These are phyloP conservation scores for Rhagonycha fulva DNA, from an alignment of 2,888 invertebrate genomes.

Conservation along the genomic window DNA sequence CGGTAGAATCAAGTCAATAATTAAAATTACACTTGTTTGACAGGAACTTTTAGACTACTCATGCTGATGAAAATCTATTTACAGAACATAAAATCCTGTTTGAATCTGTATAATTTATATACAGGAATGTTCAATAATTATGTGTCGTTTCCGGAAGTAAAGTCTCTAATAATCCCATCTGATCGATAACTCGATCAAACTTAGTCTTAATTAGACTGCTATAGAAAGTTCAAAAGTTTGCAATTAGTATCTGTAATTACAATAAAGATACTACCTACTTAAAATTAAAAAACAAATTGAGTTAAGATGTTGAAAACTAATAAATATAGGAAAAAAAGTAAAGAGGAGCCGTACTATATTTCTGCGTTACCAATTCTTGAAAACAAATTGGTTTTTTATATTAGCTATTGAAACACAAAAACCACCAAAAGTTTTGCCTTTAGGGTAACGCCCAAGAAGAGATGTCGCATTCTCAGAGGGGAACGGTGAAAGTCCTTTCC, in stretches of 20 bases:
- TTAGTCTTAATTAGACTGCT: background rate
- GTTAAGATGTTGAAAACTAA: background rate
- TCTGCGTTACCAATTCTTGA: background rate
- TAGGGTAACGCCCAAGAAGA: slow-evolving; percentile 23
- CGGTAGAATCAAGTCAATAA: background rate
- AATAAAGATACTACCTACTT: background rate
- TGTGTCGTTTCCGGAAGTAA: background rate
- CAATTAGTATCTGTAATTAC: background rate
- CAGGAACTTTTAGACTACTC: background rate
- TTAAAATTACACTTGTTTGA: background rate
- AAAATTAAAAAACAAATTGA: no score
- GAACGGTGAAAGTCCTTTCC: slow-evolving; percentile 45
- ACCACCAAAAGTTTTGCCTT: background rate
- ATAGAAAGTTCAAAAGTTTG: background rate
- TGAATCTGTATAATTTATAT: background rate
- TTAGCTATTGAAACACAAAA: background rate
- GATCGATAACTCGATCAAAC: background rate
- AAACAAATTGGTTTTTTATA: background rate
- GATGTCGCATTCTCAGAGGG: slow-evolving; percentile 31
- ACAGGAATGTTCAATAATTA: background rate
- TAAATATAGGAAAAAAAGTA: background rate
- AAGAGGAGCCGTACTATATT: background rate
- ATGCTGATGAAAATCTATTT: background rate
- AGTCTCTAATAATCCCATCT: background rate
- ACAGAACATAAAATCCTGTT: background rate